Evolutionary conservation across 1,140 invertebrate genomes (phyloP).

Genomic region (Zaprionus inermis): DNA sequence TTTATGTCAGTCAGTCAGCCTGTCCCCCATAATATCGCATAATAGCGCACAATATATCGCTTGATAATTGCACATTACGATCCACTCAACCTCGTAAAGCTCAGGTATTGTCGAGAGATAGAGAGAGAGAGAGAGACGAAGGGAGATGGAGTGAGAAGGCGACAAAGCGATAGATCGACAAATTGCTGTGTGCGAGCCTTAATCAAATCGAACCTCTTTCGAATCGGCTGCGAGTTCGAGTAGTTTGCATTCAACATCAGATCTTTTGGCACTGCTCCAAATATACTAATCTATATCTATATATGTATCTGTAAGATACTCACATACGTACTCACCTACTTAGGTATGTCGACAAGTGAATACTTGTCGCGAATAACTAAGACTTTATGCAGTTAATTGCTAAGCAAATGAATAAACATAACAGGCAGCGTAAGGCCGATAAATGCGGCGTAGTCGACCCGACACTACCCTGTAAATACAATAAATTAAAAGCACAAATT

Average conservation of each 20-base stretch:
- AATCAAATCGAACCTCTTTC: constrained; percentile 24
- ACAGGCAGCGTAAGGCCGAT: constrained; percentile 7
- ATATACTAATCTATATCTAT: constrained; percentile 4
- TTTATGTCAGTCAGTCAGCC: neutral
- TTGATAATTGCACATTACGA: constrained; percentile 16
- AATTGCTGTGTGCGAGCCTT: constrained; percentile 19
- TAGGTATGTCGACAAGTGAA: constrained; percentile 1
- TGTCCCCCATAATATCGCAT: neutral
- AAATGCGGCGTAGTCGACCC: neutral
- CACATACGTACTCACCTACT: neutral
- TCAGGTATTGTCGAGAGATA: neutral
- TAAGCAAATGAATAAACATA: constrained; percentile 73
- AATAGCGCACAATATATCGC: neutral
- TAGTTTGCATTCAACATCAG: constrained; percentile 14
- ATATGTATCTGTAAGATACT: neutral
- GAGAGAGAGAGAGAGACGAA: neutral
- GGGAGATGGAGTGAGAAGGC: neutral
- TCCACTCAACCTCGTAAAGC: constrained; percentile 3
- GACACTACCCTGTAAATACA: constrained; percentile 6
- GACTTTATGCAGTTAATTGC: constrained; percentile 60
- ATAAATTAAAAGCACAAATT: too few relatives aligned
- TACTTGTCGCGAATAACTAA: constrained; percentile 22
- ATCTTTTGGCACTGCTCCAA: constrained; percentile 28
- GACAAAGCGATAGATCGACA: constrained; percentile 13
- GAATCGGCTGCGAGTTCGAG: neutral